These are phyloP conservation scores for Enteromius mattozi DNA, from an alignment of 2,797 vertebrate species.

Conservation along the genomic window DNA sequence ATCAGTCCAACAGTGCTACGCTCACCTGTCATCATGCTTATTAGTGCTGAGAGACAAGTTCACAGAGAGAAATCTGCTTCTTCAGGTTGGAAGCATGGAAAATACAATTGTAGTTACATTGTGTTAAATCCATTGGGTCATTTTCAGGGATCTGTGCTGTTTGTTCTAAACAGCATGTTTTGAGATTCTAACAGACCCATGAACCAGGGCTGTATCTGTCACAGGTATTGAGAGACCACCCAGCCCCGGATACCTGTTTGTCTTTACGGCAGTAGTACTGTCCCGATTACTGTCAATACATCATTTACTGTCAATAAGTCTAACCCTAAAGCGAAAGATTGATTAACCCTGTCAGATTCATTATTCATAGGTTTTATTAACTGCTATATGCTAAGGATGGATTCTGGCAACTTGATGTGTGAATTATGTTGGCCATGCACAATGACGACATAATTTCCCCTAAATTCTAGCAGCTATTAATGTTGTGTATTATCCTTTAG, in stretches of 20 bases:
- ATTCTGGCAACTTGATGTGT: background rate
- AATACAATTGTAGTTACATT: background rate
- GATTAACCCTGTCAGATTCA: background rate
- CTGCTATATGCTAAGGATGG: background rate
- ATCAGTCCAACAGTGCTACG: background rate
- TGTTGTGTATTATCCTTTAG: background rate
- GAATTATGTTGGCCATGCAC: background rate
- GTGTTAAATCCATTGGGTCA: background rate
- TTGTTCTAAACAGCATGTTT: background rate
- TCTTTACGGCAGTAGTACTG: background rate
- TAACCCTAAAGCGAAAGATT: background rate
- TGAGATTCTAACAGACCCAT: background rate
- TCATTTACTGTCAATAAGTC: background rate
- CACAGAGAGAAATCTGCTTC: background rate
- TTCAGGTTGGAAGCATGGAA: background rate
- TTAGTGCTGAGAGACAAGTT: background rate
- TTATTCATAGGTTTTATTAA: background rate
- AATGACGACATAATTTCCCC: background rate
- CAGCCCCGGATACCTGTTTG: background rate
- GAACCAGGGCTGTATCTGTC: background rate
- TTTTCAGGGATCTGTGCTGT: background rate
- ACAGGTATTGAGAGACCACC: background rate
- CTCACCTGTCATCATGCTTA: background rate
- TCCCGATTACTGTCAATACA: background rate
- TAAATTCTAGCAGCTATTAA: background rate